Conservation (phyloP, 2,888 invertebrate species). For the Drosophila macrothrix region DNA sequence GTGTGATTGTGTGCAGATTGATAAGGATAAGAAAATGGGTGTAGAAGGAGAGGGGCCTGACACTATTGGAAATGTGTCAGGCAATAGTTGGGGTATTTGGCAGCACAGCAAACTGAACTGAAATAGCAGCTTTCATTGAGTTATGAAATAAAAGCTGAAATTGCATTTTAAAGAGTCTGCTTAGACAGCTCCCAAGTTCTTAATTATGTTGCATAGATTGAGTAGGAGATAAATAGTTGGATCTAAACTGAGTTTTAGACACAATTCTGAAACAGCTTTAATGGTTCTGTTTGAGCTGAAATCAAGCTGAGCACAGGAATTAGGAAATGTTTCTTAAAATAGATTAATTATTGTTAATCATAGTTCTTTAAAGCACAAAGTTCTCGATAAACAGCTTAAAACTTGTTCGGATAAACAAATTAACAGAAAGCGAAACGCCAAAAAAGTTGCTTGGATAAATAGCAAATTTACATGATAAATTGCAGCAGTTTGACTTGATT, state of each 20-base stretch:
- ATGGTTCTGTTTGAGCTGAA: neutral
- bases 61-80: constrained; percentile 69
- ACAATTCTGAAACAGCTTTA: neutral
- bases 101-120: constrained; percentile 4
- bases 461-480: neutral
- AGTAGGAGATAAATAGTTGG: neutral
- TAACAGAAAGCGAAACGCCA: fast-evolving
- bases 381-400: neutral
- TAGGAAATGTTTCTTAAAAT: neutral
- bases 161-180: neutral
- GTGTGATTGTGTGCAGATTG: constrained; percentile 29
- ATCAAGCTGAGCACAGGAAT: neutral
- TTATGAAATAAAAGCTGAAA: constrained; percentile 5
- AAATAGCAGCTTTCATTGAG: constrained; percentile 11
- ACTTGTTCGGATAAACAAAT: neutral
- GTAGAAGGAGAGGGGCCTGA: neutral
- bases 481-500: neutral
- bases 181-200: neutral
- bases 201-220: neutral
- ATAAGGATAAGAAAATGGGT: constrained; percentile 15
- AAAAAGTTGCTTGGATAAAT: neutral
- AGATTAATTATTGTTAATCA: neutral
- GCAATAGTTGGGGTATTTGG: constrained; percentile 19
- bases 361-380: neutral
- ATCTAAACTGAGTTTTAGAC: neutral